These are phyloP conservation scores for Cuculus canorus DNA, from an alignment of 2,797 vertebrate species.

Conservation along the genomic window DNA sequence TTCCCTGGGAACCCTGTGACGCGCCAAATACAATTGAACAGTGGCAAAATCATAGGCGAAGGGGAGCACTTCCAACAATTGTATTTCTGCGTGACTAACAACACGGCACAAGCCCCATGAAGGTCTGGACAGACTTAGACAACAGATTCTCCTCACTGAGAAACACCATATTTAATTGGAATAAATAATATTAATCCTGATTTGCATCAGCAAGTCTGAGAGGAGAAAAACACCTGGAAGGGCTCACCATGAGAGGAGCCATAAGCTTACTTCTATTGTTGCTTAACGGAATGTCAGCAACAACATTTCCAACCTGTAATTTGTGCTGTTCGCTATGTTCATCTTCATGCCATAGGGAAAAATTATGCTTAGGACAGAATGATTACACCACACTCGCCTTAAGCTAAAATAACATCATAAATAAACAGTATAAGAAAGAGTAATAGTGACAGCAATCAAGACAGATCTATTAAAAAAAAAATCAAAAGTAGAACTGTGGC, in stretches of 20 bases:
- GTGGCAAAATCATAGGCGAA: neutral
- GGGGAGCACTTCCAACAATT: neutral
- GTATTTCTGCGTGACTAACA: neutral
- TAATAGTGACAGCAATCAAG: neutral
- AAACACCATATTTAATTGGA: neutral
- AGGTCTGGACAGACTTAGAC: neutral
- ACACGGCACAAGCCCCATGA: neutral
- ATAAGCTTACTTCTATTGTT: slow-evolving; percentile 2
- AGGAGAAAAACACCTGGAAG: neutral
- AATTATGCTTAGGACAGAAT: slow-evolving; percentile 52
- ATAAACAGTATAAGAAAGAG: slow-evolving; percentile 19
- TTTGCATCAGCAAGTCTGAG: neutral
- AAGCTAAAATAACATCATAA: slow-evolving; percentile 49
- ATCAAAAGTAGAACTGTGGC: neutral
- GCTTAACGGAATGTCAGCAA: slow-evolving; percentile 19
- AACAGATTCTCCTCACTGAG: neutral
- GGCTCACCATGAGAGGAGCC: neutral
- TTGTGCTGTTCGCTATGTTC: neutral
- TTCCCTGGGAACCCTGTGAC: neutral
- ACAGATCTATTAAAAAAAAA: neutral
- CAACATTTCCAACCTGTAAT: neutral
- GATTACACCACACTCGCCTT: slow-evolving; percentile 34
- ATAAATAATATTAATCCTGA: neutral
- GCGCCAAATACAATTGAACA: neutral
- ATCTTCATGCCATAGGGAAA: slow-evolving; percentile 11